These are phyloP conservation scores for Trichogramma evanescens DNA, from an alignment of 2,888 invertebrate species.

Conservation along the genomic window DNA sequence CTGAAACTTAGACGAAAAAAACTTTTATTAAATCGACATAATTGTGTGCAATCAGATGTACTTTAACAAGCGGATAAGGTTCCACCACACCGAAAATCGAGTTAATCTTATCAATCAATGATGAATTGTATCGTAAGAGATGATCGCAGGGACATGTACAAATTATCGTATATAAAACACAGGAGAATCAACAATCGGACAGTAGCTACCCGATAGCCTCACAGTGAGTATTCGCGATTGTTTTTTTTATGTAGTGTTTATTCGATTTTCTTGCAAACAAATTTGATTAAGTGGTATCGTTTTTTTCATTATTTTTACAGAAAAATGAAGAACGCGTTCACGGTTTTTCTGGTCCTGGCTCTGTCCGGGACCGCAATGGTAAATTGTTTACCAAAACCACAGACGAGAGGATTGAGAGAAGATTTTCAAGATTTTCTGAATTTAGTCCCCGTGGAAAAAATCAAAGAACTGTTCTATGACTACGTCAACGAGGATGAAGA, in stretches of 20 bases:
- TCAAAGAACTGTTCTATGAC: constrained; percentile 12
- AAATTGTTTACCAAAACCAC: constrained; percentile 14
- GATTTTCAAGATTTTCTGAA: constrained; percentile 13
- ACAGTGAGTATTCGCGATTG: constrained; percentile 18
- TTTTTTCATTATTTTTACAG: constrained; percentile 5
- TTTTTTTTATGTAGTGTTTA: neutral
- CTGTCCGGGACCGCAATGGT: constrained; percentile 19
- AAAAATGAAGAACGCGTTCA: constrained; percentile 27
- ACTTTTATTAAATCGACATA: no score
- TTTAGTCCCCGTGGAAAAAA: constrained; percentile 10
- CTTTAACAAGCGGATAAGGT: no score
- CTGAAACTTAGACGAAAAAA: no score
- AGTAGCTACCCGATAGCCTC: constrained; percentile 15
- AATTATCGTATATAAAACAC: constrained; percentile 15
- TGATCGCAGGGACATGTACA: no score
- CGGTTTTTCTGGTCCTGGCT: constrained; percentile 23
- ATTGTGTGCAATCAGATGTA: no score
- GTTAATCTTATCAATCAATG: no score
- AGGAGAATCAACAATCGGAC: constrained; percentile 4
- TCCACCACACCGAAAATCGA: no score
- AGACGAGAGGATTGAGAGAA: constrained; percentile 15
- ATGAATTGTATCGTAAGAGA: no score
- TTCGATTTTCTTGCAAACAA: no score
- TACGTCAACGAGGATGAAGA: constrained; percentile 24
- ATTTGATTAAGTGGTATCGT: neutral